phyloP scores from a whole-genome alignment of 1,140 invertebrate genomes.

The Agraylea sexmaculata region DNA sequence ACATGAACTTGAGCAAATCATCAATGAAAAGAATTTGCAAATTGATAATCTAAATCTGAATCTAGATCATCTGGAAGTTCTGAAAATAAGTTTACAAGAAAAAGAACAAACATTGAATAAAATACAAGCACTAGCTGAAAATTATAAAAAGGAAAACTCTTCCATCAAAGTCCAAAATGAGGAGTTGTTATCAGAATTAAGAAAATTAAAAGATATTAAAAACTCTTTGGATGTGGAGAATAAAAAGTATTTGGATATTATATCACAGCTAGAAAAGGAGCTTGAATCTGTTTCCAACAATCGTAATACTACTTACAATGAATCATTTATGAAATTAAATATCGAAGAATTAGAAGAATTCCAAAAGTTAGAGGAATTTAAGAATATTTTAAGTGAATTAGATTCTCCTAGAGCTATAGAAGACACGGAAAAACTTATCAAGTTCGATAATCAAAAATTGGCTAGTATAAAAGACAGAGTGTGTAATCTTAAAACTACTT shows the following conservation, averaged over 20 bases:
- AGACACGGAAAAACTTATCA: slow-evolving; percentile 24
- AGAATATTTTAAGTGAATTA: slow-evolving; percentile 29
- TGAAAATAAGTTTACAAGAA: slow-evolving; percentile 34
- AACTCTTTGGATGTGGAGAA: slow-evolving; percentile 22
- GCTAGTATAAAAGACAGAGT: slow-evolving; percentile 42
- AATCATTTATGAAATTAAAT: too few species aligned
- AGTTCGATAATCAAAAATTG: slow-evolving; percentile 29
- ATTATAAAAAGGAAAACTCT: slow-evolving; percentile 17
- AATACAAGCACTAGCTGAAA: slow-evolving; percentile 25
- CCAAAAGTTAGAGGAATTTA: slow-evolving; percentile 27
- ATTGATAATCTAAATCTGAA: slow-evolving; percentile 40
- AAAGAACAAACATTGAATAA: slow-evolving; percentile 32
- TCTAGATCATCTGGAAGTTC: slow-evolving; percentile 34
- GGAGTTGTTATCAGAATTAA: slow-evolving; percentile 17
- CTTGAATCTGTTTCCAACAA: slow-evolving; percentile 27
- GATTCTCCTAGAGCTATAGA: slow-evolving; percentile 18
- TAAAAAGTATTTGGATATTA: slow-evolving; percentile 37
- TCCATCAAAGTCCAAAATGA: slow-evolving; percentile 17
- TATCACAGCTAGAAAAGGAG: slow-evolving; percentile 28
- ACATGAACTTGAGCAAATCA: slow-evolving; percentile 33
- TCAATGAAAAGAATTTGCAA: slow-evolving; percentile 39
- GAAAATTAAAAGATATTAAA: slow-evolving; percentile 17
- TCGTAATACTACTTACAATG: too few species aligned
- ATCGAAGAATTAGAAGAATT: slow-evolving; percentile 37
- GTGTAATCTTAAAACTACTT: slow-evolving; percentile 42